Conservation (phyloP, 2,113 vertebrate genomes). For the Sisor rabdophorus region DNA sequence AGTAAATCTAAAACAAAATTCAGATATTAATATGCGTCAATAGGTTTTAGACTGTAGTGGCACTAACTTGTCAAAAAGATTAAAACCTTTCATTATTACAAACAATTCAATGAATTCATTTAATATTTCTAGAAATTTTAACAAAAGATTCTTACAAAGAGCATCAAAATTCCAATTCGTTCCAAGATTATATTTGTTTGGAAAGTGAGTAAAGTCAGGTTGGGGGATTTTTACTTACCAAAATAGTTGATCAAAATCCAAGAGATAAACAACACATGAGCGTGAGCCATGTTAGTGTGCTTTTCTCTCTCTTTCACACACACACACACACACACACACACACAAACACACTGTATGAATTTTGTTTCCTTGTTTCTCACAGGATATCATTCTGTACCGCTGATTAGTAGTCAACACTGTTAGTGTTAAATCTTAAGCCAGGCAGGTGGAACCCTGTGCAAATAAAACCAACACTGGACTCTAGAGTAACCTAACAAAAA, state of each 20-base stretch:
- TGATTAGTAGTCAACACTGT: constrained; percentile 21
- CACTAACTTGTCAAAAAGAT: background rate
- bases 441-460: constrained; percentile 6
- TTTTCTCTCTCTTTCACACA: background rate
- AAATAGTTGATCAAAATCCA: constrained; percentile 37
- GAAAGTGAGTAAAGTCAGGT: background rate
- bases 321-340: too few relatives aligned
- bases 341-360: background rate
- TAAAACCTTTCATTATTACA: background rate
- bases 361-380: constrained; percentile 11
- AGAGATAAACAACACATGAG: background rate
- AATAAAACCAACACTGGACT: background rate
- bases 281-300: constrained; percentile 25
- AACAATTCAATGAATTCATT: background rate
- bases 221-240: constrained; percentile 35
- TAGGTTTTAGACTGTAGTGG: background rate
- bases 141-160: background rate
- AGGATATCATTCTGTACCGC: constrained; percentile 21
- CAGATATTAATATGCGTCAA: background rate
- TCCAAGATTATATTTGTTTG: background rate
- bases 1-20: background rate
- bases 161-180: background rate
- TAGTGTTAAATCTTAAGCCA: background rate
- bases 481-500: background rate
- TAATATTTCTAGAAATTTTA: background rate